A percentile compares a stretch with the other conserved stretches of the same genome.
phyloP scores from a whole-genome alignment of 1,140 invertebrate genomes.

The Leptopilina clavipes region DNA sequence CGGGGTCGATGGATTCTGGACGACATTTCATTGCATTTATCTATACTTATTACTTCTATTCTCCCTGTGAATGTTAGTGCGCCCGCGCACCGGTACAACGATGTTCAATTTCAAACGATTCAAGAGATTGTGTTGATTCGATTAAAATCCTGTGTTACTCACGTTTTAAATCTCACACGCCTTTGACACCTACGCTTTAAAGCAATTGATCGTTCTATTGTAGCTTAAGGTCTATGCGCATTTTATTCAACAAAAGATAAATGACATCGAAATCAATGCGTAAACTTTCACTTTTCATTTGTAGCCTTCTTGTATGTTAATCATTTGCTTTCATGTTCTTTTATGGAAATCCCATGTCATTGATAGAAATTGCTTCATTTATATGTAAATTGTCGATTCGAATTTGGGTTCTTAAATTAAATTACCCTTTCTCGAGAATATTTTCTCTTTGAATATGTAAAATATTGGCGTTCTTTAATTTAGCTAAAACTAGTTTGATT shows the following conservation, averaged over 20 bases:
- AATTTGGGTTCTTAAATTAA: too few species aligned
- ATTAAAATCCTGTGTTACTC: constrained; percentile 1
- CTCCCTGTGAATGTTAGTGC: neutral
- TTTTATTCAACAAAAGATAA: neutral
- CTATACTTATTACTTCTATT: neutral
- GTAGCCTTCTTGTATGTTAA: neutral
- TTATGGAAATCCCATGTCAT: too few species aligned
- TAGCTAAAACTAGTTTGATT: too few species aligned
- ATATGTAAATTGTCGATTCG: too few species aligned
- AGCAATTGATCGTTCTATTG: constrained; percentile 20
- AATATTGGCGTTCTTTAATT: too few species aligned
- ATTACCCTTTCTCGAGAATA: too few species aligned
- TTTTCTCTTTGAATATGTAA: too few species aligned
- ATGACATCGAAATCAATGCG: neutral
- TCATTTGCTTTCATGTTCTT: too few species aligned
- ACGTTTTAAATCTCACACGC: constrained; percentile 14
- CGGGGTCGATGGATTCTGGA: constrained; percentile 1
- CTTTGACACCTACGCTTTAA: constrained; percentile 8
- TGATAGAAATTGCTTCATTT: too few species aligned
- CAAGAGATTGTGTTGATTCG: constrained; percentile 3
- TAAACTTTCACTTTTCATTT: neutral
- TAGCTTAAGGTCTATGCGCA: neutral
- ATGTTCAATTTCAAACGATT: neutral
- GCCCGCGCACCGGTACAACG: neutral
- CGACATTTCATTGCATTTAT: neutral